Conservation (phyloP, 2,113 vertebrate species). For the Pholis gunnellus region DNA sequence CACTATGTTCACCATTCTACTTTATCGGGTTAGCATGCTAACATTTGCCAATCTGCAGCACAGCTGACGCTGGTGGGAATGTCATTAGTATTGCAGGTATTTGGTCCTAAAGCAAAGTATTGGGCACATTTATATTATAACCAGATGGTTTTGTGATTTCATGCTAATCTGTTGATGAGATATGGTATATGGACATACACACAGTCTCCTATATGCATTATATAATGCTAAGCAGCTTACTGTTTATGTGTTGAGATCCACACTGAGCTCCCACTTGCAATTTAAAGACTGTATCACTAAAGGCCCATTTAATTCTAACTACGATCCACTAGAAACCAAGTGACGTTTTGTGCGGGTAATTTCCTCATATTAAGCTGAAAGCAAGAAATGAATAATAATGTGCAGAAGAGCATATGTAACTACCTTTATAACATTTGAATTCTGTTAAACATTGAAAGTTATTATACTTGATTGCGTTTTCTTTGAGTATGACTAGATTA, state of each 20-base stretch:
- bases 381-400: background rate
- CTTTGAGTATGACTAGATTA: background rate
- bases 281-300: background rate
- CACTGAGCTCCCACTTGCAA: background rate
- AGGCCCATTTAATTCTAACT: background rate
- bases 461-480: background rate
- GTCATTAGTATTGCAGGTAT: background rate
- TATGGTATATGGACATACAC: background rate
- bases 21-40: background rate
- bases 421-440: background rate
- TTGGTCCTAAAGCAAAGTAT: background rate
- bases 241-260: background rate
- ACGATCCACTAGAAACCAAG: background rate
- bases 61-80: background rate
- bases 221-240: conserved; percentile 6
- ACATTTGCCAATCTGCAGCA: background rate
- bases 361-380: background rate
- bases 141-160: background rate
- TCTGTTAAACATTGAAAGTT: background rate
- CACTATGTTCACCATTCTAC: background rate
- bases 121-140: background rate
- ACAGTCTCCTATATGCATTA: background rate
- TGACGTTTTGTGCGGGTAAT: background rate
- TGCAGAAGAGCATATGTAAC: background rate
- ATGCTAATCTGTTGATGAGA: background rate